Evolutionary conservation across 2,888 invertebrate genomes (phyloP).

Genomic region (Metopia argyrocephala): DNA sequence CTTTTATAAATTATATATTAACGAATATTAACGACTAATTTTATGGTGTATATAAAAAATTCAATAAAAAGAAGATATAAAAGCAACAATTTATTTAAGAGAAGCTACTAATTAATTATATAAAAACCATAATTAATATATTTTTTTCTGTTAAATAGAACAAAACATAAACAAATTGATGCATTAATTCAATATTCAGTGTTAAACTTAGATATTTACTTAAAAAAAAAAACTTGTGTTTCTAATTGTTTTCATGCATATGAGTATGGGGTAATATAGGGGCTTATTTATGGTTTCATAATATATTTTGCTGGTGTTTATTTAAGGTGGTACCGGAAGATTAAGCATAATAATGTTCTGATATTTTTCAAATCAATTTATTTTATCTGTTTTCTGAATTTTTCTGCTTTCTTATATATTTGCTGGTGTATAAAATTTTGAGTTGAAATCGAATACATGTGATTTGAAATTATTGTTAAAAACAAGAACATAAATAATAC

Average conservation of each 20-base stretch:
- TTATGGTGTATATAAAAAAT: not conserved
- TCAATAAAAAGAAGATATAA: not conserved
- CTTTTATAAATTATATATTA: not conserved
- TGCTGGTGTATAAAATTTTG: too few species aligned
- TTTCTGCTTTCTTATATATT: too few species aligned
- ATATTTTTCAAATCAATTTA: not conserved
- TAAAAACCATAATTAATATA: constrained; percentile 10
- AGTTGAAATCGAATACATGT: too few species aligned
- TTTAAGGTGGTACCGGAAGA: constrained; percentile 23
- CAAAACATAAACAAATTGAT: not conserved
- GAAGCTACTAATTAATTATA: constrained; percentile 24
- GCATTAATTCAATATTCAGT: not conserved
- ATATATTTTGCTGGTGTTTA: not conserved
- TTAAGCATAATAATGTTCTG: not conserved
- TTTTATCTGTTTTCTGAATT: not conserved
- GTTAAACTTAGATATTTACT: too few species aligned
- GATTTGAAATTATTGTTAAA: too few species aligned
- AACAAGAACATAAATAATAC: too few species aligned
- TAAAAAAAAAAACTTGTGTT: too few species aligned
- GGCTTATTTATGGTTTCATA: not conserved
- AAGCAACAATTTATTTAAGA: not conserved
- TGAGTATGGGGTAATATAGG: not conserved
- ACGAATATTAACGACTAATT: not conserved
- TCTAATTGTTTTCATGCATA: not conserved
- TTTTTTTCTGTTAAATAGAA: not conserved